phyloP scores from a whole-genome alignment of 2,113 vertebrate species.

The Phalacrocorax pelagicus region DNA sequence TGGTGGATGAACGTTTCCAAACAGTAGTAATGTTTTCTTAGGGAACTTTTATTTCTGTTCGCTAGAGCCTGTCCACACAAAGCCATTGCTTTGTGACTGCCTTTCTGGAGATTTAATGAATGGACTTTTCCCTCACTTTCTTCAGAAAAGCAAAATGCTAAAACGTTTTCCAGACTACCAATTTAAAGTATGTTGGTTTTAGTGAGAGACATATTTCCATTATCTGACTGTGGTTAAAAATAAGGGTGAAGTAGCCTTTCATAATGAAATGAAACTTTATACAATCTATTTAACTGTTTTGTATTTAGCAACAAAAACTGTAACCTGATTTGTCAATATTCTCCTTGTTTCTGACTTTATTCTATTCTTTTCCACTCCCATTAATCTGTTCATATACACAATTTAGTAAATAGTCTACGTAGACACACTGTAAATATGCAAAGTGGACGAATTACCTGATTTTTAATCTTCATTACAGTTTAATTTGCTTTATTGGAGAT shows the following conservation, averaged over 20 bases:
- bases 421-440: conserved; percentile 5
- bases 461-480: conserved; percentile 45
- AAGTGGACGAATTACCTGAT: conserved; percentile 12
- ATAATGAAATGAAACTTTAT: not conserved
- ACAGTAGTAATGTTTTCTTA: not conserved
- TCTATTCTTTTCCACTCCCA: not conserved
- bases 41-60: not conserved
- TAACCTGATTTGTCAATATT: not conserved
- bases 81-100: not conserved
- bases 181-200: not conserved
- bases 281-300: not conserved
- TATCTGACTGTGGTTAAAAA: not conserved
- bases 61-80: not conserved
- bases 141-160: not conserved
- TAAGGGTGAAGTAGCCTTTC: not conserved
- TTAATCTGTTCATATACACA: not conserved
- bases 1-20: not conserved
- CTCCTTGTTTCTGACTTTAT: not conserved
- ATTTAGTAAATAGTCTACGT: not conserved
- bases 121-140: not conserved
- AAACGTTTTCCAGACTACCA: not conserved
- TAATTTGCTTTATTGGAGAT: conserved; percentile 40
- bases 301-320: not conserved
- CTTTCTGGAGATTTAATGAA: not conserved
- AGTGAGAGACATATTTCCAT: not conserved